These are phyloP conservation scores for Habrosyne pyritoides DNA, from an alignment of 2,888 invertebrate genomes.

Conservation along the genomic window DNA sequence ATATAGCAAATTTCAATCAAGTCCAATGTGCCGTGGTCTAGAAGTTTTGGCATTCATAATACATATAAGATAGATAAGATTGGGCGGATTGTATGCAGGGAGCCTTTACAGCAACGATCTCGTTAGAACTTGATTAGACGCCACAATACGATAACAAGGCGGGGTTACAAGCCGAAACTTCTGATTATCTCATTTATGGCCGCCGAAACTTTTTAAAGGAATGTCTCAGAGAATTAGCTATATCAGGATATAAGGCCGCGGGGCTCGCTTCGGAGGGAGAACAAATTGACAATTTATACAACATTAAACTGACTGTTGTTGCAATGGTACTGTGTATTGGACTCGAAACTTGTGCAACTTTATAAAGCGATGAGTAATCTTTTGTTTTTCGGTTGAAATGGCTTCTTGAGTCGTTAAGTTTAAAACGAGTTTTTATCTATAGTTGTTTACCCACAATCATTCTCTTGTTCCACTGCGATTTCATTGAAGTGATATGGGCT, in stretches of 20 bases:
- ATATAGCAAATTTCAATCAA: too few species aligned
- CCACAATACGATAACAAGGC: constrained; percentile 58
- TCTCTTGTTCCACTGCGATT: too few species aligned
- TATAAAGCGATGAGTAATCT: constrained; percentile 5
- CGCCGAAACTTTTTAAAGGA: constrained; percentile 52
- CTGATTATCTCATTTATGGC: constrained; percentile 45
- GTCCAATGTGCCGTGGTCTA: too few species aligned
- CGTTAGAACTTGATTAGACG: constrained; percentile 67
- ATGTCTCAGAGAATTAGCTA: constrained; percentile 24
- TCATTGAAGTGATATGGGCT: too few species aligned
- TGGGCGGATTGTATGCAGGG: constrained; percentile 26
- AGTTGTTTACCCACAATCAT: not conserved
- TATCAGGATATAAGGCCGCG: constrained; percentile 26
- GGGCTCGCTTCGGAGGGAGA: constrained; percentile 25
- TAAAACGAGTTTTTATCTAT: not conserved
- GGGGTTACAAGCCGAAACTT: constrained; percentile 43
- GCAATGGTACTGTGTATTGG: constrained; percentile 18
- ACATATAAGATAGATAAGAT: not conserved
- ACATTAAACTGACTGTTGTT: constrained; percentile 22
- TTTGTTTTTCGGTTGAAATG: not conserved
- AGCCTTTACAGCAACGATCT: constrained; percentile 41
- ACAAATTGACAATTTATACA: constrained; percentile 40
- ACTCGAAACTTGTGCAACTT: constrained; percentile 4
- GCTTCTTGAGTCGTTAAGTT: not conserved
- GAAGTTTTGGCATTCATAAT: too few species aligned